phyloP scores from a whole-genome alignment of 2,797 vertebrate species.

The Monodelphis domestica region DNA sequence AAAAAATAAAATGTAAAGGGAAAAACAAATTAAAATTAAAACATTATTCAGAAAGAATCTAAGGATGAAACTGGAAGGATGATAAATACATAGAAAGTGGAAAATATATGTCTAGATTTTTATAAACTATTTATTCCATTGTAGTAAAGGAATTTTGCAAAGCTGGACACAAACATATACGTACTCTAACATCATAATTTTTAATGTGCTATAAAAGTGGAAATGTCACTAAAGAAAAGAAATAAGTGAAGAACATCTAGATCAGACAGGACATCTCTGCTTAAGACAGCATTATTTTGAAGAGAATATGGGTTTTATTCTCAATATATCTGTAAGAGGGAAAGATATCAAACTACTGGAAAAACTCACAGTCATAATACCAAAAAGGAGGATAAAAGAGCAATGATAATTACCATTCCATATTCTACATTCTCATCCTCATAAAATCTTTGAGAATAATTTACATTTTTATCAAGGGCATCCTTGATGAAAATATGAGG shows the following conservation, averaged over 20 bases:
- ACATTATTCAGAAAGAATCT: background rate
- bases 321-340: background rate
- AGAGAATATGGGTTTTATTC: too few relatives aligned
- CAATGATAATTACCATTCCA: background rate
- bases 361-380: background rate
- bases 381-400: background rate
- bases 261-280: background rate
- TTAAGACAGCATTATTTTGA: background rate
- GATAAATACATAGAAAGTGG: background rate
- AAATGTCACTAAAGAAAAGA: background rate
- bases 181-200: background rate
- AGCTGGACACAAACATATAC: too few relatives aligned
- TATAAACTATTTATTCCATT: background rate
- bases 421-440: background rate
- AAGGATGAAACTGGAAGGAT: background rate
- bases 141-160: too few relatives aligned
- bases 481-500: background rate
- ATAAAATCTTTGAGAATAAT: background rate
- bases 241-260: background rate
- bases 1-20: background rate
- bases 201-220: background rate
- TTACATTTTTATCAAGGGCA: background rate
- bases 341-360: background rate
- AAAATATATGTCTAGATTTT: background rate
- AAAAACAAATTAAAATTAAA: background rate